Conservation (phyloP, 2,888 invertebrate species). For the Pandemis heparana region DNA sequence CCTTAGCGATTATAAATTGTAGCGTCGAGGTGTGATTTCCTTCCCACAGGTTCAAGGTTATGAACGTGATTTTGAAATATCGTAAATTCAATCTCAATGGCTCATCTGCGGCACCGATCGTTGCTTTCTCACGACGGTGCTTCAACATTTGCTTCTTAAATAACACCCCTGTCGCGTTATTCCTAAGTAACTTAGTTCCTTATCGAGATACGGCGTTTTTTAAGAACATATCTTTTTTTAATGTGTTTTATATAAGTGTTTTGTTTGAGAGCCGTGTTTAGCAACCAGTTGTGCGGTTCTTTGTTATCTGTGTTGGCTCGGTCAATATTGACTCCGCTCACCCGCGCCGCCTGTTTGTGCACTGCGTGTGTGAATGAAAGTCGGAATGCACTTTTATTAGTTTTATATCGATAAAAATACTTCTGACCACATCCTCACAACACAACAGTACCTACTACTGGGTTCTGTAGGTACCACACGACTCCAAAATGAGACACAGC, state of each 20-base stretch:
- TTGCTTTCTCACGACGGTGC: conserved; percentile 75
- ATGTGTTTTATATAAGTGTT: conserved; percentile 65
- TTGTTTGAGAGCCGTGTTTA: conserved; percentile 76
- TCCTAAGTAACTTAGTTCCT: conserved; percentile 45
- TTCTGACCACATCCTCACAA: neutral
- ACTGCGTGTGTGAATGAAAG: conserved; percentile 53
- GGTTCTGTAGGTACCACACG: too few relatives aligned
- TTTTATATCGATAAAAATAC: conserved; percentile 46
- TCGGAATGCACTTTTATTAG: conserved; percentile 50
- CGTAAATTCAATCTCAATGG: conserved; percentile 78
- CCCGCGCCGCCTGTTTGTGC: conserved; percentile 58
- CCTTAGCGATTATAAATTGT: conserved; percentile 51
- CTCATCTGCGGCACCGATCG: conserved; percentile 68
- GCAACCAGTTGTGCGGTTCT: conserved; percentile 75
- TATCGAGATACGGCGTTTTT: conserved; percentile 21
- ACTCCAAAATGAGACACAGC: too few relatives aligned
- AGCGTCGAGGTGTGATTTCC: conserved; percentile 70
- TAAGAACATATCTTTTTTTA: conserved; percentile 55
- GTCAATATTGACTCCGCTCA: conserved; percentile 72
- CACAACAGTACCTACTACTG: too few relatives aligned
- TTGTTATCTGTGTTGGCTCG: conserved; percentile 77
- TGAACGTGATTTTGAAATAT: conserved; percentile 80
- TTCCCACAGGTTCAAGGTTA: conserved; percentile 79
- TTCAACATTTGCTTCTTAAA: conserved; percentile 45
- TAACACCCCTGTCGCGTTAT: conserved; percentile 44